phyloP scores from a whole-genome alignment of 2,888 invertebrate genomes.

The Eristalis intricaria region DNA sequence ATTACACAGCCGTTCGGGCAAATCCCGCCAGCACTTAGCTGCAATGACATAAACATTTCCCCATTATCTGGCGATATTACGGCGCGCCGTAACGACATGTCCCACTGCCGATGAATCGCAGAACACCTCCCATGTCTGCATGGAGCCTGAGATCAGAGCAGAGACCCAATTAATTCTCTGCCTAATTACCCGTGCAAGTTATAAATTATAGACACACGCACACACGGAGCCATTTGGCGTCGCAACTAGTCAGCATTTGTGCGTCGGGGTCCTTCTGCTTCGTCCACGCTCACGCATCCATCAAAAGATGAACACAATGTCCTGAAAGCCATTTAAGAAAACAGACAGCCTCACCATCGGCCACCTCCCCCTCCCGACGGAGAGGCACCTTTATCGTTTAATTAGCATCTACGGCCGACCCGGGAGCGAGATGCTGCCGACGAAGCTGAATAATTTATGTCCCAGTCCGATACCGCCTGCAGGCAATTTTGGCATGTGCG shows the following conservation, averaged over 20 bases:
- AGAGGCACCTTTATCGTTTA: constrained; percentile 7
- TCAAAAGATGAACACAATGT: neutral
- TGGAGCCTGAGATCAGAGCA: too few relatives aligned
- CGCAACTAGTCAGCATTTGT: neutral
- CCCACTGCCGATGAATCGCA: constrained; percentile 17
- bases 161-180: neutral
- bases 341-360: neutral
- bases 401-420: constrained; percentile 1
- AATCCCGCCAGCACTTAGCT: neutral
- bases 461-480: neutral
- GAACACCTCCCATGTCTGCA: constrained; percentile 10
- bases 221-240: neutral
- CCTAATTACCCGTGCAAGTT: constrained; percentile 6
- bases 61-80: constrained; percentile 15
- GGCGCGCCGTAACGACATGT: constrained; percentile 11
- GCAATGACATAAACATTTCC: constrained; percentile 18
- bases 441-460: constrained; percentile 11
- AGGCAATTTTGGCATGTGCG: neutral
- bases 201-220: neutral
- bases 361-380: neutral
- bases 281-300: neutral
- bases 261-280: neutral
- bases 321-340: neutral
- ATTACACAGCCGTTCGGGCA: neutral
- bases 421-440: neutral